These are phyloP conservation scores for Anas georgica DNA, from an alignment of 2,797 vertebrate genomes.

Conservation along the genomic window DNA sequence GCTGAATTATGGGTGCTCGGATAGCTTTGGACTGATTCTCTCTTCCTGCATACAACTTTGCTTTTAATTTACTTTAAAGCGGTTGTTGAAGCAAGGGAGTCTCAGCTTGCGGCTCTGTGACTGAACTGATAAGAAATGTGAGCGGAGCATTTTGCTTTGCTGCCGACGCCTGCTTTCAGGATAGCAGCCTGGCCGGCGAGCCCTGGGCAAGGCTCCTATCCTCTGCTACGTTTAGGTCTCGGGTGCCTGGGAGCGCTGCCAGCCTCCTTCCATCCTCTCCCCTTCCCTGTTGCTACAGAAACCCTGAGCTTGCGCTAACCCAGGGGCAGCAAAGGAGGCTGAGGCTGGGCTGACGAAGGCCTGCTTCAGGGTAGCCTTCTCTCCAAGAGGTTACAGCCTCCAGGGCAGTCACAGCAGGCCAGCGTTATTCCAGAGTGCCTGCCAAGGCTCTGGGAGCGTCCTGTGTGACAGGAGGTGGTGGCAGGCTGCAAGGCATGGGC, in stretches of 20 bases:
- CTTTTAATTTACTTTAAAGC: slow-evolving; percentile 69
- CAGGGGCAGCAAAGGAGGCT: background rate
- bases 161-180: slow-evolving; percentile 13
- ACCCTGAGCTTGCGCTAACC: background rate
- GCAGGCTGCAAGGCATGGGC: background rate
- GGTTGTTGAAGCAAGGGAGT: slow-evolving; percentile 40
- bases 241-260: background rate
- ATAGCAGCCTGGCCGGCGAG: background rate
- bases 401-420: background rate
- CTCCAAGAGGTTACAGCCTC: background rate
- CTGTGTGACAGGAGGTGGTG: background rate
- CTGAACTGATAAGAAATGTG: slow-evolving; percentile 56
- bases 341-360: background rate
- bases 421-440: background rate
- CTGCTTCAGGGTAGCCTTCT: background rate
- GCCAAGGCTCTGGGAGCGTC: background rate
- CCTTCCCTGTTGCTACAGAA: slow-evolving; percentile 38
- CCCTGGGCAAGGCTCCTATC: background rate
- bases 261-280: slow-evolving; percentile 2
- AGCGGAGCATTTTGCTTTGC: background rate
- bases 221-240: background rate
- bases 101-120: slow-evolving; percentile 28
- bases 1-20: slow-evolving; percentile 51
- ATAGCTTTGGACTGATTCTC: slow-evolving; percentile 53
- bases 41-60: slow-evolving; percentile 30